Evolutionary conservation across 2,888 invertebrate genomes (phyloP).

Genomic region (Pachymerium ferrugineum): DNA sequence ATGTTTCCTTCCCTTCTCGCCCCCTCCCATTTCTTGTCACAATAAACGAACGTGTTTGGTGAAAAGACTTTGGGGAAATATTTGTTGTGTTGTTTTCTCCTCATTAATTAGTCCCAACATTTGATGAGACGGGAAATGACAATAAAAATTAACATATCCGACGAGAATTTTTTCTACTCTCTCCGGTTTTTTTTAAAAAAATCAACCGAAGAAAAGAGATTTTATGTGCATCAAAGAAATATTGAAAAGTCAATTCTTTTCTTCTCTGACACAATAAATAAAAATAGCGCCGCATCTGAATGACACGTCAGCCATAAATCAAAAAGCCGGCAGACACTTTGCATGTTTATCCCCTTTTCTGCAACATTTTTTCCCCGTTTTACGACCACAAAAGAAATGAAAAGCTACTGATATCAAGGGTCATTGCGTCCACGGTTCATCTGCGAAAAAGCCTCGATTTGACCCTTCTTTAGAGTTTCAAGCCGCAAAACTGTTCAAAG

Average conservation of each 20-base stretch:
- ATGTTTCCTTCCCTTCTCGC: not conserved
- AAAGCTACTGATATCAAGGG: slow-evolving; percentile 10
- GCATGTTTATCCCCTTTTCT: slow-evolving; percentile 21
- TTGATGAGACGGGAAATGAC: not conserved
- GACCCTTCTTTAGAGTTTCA: not conserved
- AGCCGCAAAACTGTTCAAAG: not conserved
- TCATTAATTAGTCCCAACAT: slow-evolving; percentile 3
- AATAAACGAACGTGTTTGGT: slow-evolving; percentile 3
- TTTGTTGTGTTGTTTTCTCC: slow-evolving; percentile 13
- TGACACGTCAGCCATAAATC: slow-evolving; percentile 21
- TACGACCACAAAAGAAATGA: slow-evolving; percentile 21
- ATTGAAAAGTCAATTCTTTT: slow-evolving; percentile 21
- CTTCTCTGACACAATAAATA: slow-evolving; percentile 21
- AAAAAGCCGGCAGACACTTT: slow-evolving; percentile 1
- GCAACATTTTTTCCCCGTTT: not conserved
- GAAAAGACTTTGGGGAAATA: slow-evolving; percentile 21
- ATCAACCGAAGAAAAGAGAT: no score
- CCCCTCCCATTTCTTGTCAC: not conserved
- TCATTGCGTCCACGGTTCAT: slow-evolving; percentile 10
- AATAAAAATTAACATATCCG: no score
- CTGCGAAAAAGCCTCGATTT: slow-evolving; percentile 11
- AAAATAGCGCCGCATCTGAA: slow-evolving; percentile 9
- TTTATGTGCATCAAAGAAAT: slow-evolving; percentile 17
- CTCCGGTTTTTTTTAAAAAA: no score
- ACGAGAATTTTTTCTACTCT: no score